phyloP scores from a whole-genome alignment of 2,797 vertebrate genomes.

The Mormyrus hasselquistii region DNA sequence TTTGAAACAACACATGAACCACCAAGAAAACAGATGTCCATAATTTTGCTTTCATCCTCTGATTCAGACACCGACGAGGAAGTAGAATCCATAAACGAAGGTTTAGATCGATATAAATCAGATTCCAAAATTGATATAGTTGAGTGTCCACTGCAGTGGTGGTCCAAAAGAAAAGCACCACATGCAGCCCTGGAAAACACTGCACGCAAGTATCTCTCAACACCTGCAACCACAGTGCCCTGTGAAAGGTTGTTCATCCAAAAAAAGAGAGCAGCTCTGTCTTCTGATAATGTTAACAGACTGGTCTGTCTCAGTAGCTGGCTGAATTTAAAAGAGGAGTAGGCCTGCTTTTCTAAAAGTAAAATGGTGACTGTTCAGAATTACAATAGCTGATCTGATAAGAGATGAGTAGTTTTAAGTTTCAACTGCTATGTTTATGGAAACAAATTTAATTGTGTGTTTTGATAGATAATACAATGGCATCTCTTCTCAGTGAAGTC shows the following conservation, averaged over 20 bases:
- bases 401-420: no score
- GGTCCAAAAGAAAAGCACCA: conserved; percentile 30
- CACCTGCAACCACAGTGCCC: conserved; percentile 29
- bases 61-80: conserved; percentile 30
- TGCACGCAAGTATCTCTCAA: conserved; percentile 33
- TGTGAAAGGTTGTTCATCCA: conserved; percentile 23
- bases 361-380: no score
- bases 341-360: no score
- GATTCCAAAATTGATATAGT: conserved; percentile 34
- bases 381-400: no score
- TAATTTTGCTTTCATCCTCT: conserved; percentile 30
- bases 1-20: background rate
- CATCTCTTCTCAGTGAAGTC: no score
- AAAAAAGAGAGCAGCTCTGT: background rate
- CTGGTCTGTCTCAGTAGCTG: background rate
- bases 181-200: conserved; percentile 23
- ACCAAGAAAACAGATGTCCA: conserved; percentile 23
- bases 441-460: background rate
- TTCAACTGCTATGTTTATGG: no score
- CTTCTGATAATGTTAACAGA: background rate
- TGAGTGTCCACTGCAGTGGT: conserved; percentile 26
- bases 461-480: no score
- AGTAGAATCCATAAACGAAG: conserved; percentile 29
- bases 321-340: background rate
- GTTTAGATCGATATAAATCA: conserved; percentile 34